Conservation (phyloP, 2,888 invertebrate genomes). For the Zygothrica quintamaculata region DNA sequence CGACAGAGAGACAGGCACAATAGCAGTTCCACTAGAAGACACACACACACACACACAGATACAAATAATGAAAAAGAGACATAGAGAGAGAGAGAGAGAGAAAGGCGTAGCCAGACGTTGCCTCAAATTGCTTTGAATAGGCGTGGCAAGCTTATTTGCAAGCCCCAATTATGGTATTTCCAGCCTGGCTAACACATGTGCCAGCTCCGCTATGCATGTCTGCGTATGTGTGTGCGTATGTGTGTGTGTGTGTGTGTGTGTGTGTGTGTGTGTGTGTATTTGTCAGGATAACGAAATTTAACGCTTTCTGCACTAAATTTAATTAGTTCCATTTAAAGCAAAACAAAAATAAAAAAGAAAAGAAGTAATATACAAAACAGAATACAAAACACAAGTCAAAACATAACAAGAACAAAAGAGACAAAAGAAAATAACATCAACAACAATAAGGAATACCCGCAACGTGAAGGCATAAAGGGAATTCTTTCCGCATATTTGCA, state of each 20-base stretch:
- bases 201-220: neutral
- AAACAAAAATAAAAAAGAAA: too few relatives aligned
- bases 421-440: constrained; percentile 17
- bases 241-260: neutral
- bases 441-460: constrained; percentile 6
- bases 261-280: constrained; percentile 14
- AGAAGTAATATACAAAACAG: constrained; percentile 7
- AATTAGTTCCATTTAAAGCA: constrained; percentile 75
- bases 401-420: constrained; percentile 18
- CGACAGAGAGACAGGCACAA: neutral
- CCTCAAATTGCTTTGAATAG: constrained; percentile 32
- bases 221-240: neutral
- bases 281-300: constrained; percentile 55
- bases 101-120: constrained; percentile 9
- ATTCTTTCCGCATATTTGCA: constrained; percentile 82
- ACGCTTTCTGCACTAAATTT: constrained; percentile 68
- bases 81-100: neutral
- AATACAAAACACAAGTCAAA: constrained; percentile 2
- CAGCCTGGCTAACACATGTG: constrained; percentile 7
- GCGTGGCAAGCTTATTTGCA: constrained; percentile 33
- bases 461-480: constrained; percentile 38
- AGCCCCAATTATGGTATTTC: constrained; percentile 57
- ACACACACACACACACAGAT: too few relatives aligned
- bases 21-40: too few relatives aligned
- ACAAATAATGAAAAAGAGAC: neutral